Evolutionary conservation across 2,888 invertebrate genomes (phyloP).

Genomic region (Druceiella hillmani): DNA sequence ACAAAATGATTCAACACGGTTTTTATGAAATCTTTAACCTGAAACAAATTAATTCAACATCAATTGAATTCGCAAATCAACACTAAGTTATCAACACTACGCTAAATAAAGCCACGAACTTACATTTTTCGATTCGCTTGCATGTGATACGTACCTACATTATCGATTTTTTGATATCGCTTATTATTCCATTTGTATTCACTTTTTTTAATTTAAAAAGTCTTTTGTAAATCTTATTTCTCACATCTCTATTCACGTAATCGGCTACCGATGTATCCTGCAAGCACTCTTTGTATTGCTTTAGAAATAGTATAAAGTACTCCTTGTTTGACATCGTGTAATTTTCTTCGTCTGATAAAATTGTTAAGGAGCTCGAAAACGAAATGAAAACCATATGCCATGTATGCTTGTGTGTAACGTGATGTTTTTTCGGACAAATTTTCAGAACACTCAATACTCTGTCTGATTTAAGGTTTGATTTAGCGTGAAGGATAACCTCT

Average conservation of each 20-base stretch:
- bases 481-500: background rate
- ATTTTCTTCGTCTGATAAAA: slow-evolving; percentile 1
- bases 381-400: no score
- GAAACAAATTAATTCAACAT: background rate
- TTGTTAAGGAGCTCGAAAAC: no score
- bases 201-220: no score
- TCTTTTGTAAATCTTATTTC: no score
- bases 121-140: background rate
- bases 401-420: no score
- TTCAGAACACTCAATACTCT: background rate
- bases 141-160: no score
- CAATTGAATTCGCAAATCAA: background rate
- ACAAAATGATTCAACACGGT: no score
- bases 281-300: slow-evolving; percentile 1
- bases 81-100: background rate
- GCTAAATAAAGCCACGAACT: background rate
- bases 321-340: background rate
- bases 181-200: no score
- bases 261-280: background rate
- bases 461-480: slow-evolving; percentile 2
- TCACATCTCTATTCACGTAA: no score
- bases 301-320: background rate
- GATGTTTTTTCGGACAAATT: no score
- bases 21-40: no score
- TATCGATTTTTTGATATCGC: no score